Conservation (phyloP, 1,140 invertebrate genomes). For the Bombus terrestris region DNA sequence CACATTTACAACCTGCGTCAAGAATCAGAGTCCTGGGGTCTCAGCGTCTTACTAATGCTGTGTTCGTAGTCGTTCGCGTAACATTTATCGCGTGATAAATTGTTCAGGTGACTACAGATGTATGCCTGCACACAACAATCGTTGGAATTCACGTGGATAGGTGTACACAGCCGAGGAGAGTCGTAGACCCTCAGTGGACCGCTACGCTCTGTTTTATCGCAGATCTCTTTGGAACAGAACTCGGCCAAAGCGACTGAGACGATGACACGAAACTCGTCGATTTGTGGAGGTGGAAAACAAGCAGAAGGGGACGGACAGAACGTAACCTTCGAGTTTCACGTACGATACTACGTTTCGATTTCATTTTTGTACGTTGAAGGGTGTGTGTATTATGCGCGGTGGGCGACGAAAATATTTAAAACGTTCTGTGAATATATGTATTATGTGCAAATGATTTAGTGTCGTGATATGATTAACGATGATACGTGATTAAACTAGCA, state of each 20-base stretch:
- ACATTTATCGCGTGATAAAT: constrained; percentile 51
- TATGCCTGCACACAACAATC: constrained; percentile 64
- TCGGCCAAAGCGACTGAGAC: background rate
- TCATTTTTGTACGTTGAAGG: too few relatives aligned
- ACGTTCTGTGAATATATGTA: too few relatives aligned
- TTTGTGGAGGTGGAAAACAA: background rate
- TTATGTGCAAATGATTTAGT: too few relatives aligned
- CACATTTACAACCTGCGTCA: constrained; percentile 56
- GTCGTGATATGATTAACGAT: too few relatives aligned
- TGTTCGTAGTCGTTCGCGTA: constrained; percentile 60
- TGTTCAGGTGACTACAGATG: constrained; percentile 49
- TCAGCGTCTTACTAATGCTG: constrained; percentile 47
- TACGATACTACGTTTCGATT: background rate
- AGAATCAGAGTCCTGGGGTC: constrained; percentile 48
- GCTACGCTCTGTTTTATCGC: constrained; percentile 52
- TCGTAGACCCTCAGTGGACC: constrained; percentile 58
- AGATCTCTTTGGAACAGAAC: constrained; percentile 30
- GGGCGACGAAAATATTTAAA: too few relatives aligned
- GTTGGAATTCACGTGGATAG: constrained; percentile 48
- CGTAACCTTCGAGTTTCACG: background rate
- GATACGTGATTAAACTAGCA: too few relatives aligned
- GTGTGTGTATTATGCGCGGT: too few relatives aligned
- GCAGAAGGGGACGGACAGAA: background rate
- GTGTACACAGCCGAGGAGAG: constrained; percentile 42
- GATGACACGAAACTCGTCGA: background rate